Evolutionary conservation across 64 coral and sea anemone species (phyloP), one percentile per base, ranked within the genome.

Genomic region (Stichodactyla helianthus): DNA sequence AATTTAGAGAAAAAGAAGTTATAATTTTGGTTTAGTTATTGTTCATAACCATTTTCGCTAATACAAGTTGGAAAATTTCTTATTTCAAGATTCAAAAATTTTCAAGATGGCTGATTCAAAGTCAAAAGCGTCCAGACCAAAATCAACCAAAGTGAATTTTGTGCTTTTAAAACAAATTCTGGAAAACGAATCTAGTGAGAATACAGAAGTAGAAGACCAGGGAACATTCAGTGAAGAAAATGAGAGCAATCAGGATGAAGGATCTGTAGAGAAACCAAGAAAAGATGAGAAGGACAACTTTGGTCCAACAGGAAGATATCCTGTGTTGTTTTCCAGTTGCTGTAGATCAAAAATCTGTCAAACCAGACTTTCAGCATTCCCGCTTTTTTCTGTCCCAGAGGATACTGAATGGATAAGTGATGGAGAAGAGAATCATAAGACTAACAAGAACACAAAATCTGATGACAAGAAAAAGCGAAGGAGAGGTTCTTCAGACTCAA

Each of bases 371-470:
- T 93, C 91, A 13, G 78, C 94, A 0, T 97, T 97, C 71, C 94
- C 91, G 0, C 82, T 97, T 16, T 97, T 97, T 85, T 87, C 94
- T 12, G 13, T 90, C 4, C 85, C 91, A 0, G 94, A 93, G 71
- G 94, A 90, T 18, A 90, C 88, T 80, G 94, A 85, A 77, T 97
- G 94, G 94, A 88, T 97, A 2, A 97, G 94, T 59, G 94, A 93
- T 16, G 79, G 51, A 20, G 88, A 90, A 16, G 85, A 82, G 53
- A 88, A 54, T 25, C 5, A 20, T 55, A 65, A 85, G 50, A 87
- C 50, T 19, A 88, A 92, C 53, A 95, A 79, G 35, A 88, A 85
- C 5, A 89, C 50, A 54, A 81, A 90, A 74, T 84, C 31, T 79
- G 77, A 70, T 7, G 61, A 83, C 6, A 65, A 50, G 10, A 90